These are phyloP conservation scores for Oxytorus armatus DNA, from an alignment of 2,888 invertebrate species.

Conservation along the genomic window DNA sequence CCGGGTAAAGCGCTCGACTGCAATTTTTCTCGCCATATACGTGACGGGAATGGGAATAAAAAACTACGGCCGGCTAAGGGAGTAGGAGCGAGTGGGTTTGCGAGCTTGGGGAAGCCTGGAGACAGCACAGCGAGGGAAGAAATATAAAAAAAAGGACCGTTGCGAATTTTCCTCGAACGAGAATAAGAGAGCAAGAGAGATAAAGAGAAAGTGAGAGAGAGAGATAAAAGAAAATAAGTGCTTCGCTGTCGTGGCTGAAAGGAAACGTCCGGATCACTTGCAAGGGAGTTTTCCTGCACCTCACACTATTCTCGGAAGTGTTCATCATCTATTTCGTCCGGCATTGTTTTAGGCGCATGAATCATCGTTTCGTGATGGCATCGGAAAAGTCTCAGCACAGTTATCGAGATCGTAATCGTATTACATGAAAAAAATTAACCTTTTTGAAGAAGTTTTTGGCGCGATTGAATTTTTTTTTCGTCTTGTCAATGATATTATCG, in stretches of 20 bases:
- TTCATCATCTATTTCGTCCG: slow-evolving; percentile 56
- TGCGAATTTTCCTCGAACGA: slow-evolving; percentile 68
- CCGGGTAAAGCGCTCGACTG: slow-evolving; percentile 84
- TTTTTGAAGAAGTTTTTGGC: not conserved
- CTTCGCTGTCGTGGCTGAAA: slow-evolving; percentile 52
- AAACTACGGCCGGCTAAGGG: slow-evolving; percentile 65
- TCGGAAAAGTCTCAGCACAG: not conserved
- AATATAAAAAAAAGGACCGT: slow-evolving; percentile 63
- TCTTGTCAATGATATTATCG: no score
- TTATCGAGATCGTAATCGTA: not conserved
- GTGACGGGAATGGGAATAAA: slow-evolving; percentile 83
- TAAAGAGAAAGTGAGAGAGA: slow-evolving; percentile 55
- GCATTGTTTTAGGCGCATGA: slow-evolving; percentile 63
- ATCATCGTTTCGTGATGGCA: slow-evolving; percentile 31
- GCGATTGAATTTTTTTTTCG: no score
- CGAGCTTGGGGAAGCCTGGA: slow-evolving; percentile 33
- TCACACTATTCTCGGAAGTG: slow-evolving; percentile 50
- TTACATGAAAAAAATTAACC: not conserved
- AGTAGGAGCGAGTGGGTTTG: slow-evolving; percentile 56
- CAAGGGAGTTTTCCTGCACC: slow-evolving; percentile 77
- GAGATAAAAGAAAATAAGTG: slow-evolving; percentile 64
- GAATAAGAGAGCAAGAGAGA: slow-evolving; percentile 40
- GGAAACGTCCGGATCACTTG: slow-evolving; percentile 74
- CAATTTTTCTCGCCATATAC: slow-evolving; percentile 85
- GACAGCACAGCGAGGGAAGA: slow-evolving; percentile 66